These are phyloP conservation scores for Chelonus insularis DNA, from an alignment of 1,140 invertebrate genomes.

Conservation along the genomic window DNA sequence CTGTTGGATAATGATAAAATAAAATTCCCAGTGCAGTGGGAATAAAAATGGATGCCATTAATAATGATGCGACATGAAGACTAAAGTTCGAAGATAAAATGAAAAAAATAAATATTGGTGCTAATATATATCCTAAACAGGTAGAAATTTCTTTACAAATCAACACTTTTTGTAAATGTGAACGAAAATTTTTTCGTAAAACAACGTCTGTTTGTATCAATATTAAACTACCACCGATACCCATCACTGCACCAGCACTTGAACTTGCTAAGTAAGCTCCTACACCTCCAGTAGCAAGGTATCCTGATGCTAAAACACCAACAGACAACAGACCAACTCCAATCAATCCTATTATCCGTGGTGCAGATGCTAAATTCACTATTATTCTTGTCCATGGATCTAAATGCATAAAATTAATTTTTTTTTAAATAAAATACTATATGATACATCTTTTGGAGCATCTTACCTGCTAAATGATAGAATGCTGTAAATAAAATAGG, in stretches of 20 bases:
- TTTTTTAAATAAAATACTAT: too few relatives aligned
- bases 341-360: constrained; percentile 56
- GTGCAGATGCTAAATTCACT: constrained; percentile 60
- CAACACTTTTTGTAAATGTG: constrained; percentile 35
- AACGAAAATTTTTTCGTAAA: constrained; percentile 43
- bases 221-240: constrained; percentile 49
- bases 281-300: constrained; percentile 47
- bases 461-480: too few relatives aligned
- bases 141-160: constrained; percentile 40
- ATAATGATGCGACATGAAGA: too few relatives aligned
- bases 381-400: constrained; percentile 64
- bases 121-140: constrained; percentile 39
- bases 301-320: constrained; percentile 48
- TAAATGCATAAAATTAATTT: constrained; percentile 9
- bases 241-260: constrained; percentile 53
- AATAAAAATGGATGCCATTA: too few relatives aligned
- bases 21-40: constrained; percentile 29
- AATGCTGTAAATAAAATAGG: too few relatives aligned
- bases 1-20: too few relatives aligned
- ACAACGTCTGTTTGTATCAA: constrained; percentile 43
- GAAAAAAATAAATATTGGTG: constrained; percentile 38
- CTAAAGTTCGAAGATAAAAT: constrained; percentile 34
- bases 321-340: constrained; percentile 44
- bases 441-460: too few relatives aligned
- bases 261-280: constrained; percentile 47